phyloP scores from a whole-genome alignment of 2,797 vertebrate species.

The Sternotherus odoratus region DNA sequence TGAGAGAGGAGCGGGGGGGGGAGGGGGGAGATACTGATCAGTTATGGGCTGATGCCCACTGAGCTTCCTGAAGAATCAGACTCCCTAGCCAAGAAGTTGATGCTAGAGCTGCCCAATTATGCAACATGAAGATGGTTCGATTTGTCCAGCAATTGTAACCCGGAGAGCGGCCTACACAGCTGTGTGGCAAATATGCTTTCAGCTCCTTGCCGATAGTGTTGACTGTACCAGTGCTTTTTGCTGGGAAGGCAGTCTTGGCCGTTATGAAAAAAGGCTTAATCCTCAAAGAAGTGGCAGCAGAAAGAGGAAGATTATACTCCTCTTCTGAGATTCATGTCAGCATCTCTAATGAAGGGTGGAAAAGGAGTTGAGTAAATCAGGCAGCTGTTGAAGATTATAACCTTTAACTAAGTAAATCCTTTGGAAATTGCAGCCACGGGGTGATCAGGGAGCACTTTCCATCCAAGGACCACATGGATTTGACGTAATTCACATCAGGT shows the following conservation, averaged over 20 bases:
- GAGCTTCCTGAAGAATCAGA: constrained; percentile 12
- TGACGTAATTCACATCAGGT: constrained; percentile 54
- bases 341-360: neutral
- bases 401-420: constrained; percentile 53
- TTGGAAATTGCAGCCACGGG: constrained; percentile 37
- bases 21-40: neutral
- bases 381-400: constrained; percentile 67
- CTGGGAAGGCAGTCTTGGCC: accelerated
- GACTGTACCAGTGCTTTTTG: neutral
- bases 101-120: neutral
- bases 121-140: neutral
- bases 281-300: neutral
- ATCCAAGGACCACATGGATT: constrained; percentile 33
- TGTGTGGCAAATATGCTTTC: neutral
- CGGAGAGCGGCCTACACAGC: neutral
- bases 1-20: too few species aligned
- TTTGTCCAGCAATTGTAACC: neutral
- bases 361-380: constrained; percentile 48
- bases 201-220: accelerated
- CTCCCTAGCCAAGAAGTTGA: constrained; percentile 40
- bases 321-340: neutral
- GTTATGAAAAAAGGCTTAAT: neutral
- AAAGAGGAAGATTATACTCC: neutral
- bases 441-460: constrained; percentile 31
- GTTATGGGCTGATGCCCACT: neutral